Evolutionary conservation across 2,888 invertebrate genomes (phyloP), one percentile per base, ranked within the genome.

Genomic region (Lucinisca nassula): DNA sequence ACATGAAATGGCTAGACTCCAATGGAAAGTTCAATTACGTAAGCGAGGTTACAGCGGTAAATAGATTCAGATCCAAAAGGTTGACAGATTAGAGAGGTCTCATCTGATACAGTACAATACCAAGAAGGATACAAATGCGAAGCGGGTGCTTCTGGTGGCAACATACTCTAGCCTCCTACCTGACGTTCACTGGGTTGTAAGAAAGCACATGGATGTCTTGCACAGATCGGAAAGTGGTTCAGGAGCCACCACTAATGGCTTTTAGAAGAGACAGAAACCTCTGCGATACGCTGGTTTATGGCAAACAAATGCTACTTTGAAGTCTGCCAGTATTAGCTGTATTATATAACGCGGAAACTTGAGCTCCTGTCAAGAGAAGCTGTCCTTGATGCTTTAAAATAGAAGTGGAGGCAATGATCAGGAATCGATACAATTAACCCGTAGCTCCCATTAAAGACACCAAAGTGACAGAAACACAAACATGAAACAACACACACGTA

Each of bases 21-120:
- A n/a, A n/a, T n/a, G n/a, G n/a, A 81, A 81, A 61, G 0, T 0
- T 3, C 82, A 75, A 61, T 17, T 45, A 45, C 45, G 45, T 35
- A 37, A 21, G 17, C 45, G 75, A 21, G 82, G 82, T 0, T 82
- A 75, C 32, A 61, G 61, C 35, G 45, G 82, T 8, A 37, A 30
- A 3, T 21, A 0, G 1, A 32, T 82, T 0, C 82, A 82, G 45
- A 58, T 82, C 0, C 17, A 27, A 30, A 58, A 12, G 10, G 82
- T 75, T 21, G 58, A 82, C 30, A 12, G 10, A 45, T 17, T 45
- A 17, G 45, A 45, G 8, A 45, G 45, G 17, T 45, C 45, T 12
- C 10, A 45, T 12, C 17, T 45, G 17, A 8, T 45, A 8, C 24
- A 32, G 30, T 2, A 27, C 14, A 32, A 32, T 21, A 32, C n/a